These are phyloP conservation scores for Periparus ater DNA, from an alignment of 2,797 vertebrate genomes.

Conservation along the genomic window DNA sequence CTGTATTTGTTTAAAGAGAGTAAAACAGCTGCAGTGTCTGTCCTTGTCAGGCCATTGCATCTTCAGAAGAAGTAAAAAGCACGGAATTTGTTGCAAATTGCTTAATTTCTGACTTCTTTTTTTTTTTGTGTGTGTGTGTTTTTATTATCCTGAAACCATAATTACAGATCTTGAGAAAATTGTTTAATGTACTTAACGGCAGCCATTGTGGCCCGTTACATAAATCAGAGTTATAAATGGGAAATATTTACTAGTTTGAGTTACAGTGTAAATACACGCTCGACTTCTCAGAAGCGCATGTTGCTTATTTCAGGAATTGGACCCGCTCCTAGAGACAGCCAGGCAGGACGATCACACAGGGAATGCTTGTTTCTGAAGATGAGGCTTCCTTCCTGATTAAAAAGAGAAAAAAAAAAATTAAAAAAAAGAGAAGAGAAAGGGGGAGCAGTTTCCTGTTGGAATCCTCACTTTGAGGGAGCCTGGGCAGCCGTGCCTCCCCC, in stretches of 20 bases:
- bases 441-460: constrained; percentile 29
- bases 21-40: neutral
- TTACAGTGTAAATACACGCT: neutral
- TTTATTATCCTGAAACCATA: constrained; percentile 17
- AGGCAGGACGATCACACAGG: constrained; percentile 8
- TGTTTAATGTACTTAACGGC: constrained; percentile 34
- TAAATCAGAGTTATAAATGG: constrained; percentile 36
- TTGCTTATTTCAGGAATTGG: constrained; percentile 26
- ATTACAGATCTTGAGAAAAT: constrained; percentile 17
- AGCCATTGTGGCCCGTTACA: neutral
- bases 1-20: neutral
- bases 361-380: constrained; percentile 32
- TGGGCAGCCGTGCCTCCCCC: neutral
- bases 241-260: constrained; percentile 24
- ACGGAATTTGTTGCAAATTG: neutral
- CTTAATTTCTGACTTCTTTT: neutral
- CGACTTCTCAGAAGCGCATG: neutral
- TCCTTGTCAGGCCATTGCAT: constrained; percentile 6
- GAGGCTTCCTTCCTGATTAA: constrained; percentile 45
- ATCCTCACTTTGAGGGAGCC: neutral
- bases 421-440: neutral
- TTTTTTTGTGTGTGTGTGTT: neutral
- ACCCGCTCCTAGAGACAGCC: neutral
- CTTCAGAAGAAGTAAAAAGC: neutral
- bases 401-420: neutral